A percentile compares a stretch with the other conserved stretches of the same genome.
These are phyloP conservation scores for Gryon sp. DNA, from an alignment of 1,140 invertebrate species.

Conservation along the genomic window DNA sequence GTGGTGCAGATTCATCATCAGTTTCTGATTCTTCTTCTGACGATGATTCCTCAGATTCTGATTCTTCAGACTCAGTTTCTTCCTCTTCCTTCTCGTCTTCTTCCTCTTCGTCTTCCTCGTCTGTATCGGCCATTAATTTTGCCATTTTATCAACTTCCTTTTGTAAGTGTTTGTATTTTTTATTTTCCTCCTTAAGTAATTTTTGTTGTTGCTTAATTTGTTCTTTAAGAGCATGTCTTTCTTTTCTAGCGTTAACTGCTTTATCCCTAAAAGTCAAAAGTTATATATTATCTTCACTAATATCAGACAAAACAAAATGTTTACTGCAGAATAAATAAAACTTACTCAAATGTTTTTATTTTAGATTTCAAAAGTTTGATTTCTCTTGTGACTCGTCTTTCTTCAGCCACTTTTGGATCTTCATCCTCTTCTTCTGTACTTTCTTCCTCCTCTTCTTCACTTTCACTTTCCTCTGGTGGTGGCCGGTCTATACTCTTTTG, in stretches of 20 bases:
- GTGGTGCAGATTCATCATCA: slow-evolving; percentile 81
- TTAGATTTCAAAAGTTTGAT: slow-evolving; percentile 88
- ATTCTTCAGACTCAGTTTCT: slow-evolving; percentile 80
- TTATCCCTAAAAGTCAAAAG: slow-evolving; percentile 81
- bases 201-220: slow-evolving; percentile 89
- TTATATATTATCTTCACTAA: background rate
- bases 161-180: slow-evolving; percentile 87
- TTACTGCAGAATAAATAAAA: background rate
- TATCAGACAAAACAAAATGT: slow-evolving; percentile 2
- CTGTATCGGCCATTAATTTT: slow-evolving; percentile 87
- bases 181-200: slow-evolving; percentile 86
- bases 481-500: slow-evolving; percentile 76
- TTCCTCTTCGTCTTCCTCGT: slow-evolving; percentile 82
- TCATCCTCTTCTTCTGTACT: slow-evolving; percentile 81
- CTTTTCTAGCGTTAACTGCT: slow-evolving; percentile 87
- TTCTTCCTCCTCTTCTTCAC: slow-evolving; percentile 86
- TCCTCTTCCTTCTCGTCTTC: slow-evolving; percentile 84
- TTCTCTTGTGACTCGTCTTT: slow-evolving; percentile 83
- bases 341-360: slow-evolving; percentile 85
- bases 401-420: slow-evolving; percentile 79
- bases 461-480: slow-evolving; percentile 78
- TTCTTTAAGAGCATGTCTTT: slow-evolving; percentile 87
- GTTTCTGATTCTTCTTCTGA: slow-evolving; percentile 81
- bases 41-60: slow-evolving; percentile 82
- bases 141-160: slow-evolving; percentile 95